A percentile compares a stretch with the other conserved stretches of the same genome.
phyloP scores from a whole-genome alignment of 1,140 invertebrate species.

The Oncopodura yosiiana region DNA sequence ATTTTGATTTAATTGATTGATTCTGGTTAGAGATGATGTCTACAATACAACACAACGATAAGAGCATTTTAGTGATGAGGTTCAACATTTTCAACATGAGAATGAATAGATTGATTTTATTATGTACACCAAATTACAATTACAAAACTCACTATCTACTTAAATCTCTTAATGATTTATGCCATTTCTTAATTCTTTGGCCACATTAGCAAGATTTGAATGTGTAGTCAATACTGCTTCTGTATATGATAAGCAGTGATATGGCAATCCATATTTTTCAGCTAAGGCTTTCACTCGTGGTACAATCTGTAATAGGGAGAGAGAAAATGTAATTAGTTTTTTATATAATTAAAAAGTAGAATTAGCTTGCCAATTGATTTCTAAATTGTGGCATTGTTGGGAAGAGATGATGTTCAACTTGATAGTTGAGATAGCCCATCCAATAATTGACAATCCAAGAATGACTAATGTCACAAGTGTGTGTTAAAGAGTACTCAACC shows the following conservation, averaged over 20 bases:
- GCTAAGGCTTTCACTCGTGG: slow-evolving; percentile 21
- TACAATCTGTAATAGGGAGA: slow-evolving; percentile 10
- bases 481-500: slow-evolving; percentile 19
- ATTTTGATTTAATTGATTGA: too few species aligned
- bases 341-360: too few species aligned
- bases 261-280: slow-evolving; percentile 24
- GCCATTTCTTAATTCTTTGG: slow-evolving; percentile 26
- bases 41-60: too few species aligned
- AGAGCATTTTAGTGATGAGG: too few species aligned
- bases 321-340: too few species aligned
- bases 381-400: slow-evolving; percentile 28
- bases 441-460: slow-evolving; percentile 4
- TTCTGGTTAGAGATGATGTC: too few species aligned
- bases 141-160: too few species aligned
- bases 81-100: too few species aligned
- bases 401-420: slow-evolving; percentile 17
- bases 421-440: neutral
- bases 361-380: neutral
- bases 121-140: too few species aligned
- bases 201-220: slow-evolving; percentile 19
- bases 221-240: slow-evolving; percentile 18
- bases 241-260: slow-evolving; percentile 17
- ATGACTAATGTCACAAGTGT: slow-evolving; percentile 13
- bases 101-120: too few species aligned
- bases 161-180: too few species aligned